Base-by-base conservation (phyloP, 2,797 vertebrate species). In the Urosaurus nigricauda region DNA sequence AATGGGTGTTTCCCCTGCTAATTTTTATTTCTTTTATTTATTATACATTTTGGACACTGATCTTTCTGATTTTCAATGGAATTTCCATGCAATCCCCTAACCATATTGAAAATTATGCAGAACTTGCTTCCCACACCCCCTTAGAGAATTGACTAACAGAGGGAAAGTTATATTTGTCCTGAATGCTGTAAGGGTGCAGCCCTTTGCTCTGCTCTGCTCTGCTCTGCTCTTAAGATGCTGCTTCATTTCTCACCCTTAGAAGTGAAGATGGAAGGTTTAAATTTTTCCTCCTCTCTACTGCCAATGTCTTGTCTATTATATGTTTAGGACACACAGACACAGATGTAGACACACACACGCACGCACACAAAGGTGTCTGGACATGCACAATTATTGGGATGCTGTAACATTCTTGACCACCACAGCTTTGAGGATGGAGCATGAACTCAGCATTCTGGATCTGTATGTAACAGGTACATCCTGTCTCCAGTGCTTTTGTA, bases 391-490 rank as follows among this genome's bases (percentile, higher is more conserved):
- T 68, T 75, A 40, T 74, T 56, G 26, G n/a, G 1, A 11, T 35
- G 53, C 21, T 21, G 2, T 73, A 37, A 47, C 74, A 11, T 81
- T 89, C 35, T 81, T 53, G 14, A 29, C 51, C n/a, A 74, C 0
- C 17, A 37, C 21, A 65, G 47, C 29, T 82, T 86, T 86, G 56
- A n/a, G 29, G 60, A 51, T 56, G 40, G 78, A 47, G 32, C 58
- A 77, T 82, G 58, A 82, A 75, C 86, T 75, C 75, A 29, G n/a
- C 78, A 47, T 56, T 65, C 43, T 86, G 70, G 79, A 26, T n/a
- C 89, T 90, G 32, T 79, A 70, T 87, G 68, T 68, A 84, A 68
- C 77, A 65, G 26, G 81, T 87, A 80, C 86, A 32, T 60, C 29
- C 3, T 85, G 77, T 60, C 82, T 80, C 75, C 16, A n/a, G 65